A percentile compares a stretch with the other conserved stretches of the same genome.
These are phyloP conservation scores for Exocentrus adspersus DNA, from an alignment of 2,888 invertebrate species.

Conservation along the genomic window DNA sequence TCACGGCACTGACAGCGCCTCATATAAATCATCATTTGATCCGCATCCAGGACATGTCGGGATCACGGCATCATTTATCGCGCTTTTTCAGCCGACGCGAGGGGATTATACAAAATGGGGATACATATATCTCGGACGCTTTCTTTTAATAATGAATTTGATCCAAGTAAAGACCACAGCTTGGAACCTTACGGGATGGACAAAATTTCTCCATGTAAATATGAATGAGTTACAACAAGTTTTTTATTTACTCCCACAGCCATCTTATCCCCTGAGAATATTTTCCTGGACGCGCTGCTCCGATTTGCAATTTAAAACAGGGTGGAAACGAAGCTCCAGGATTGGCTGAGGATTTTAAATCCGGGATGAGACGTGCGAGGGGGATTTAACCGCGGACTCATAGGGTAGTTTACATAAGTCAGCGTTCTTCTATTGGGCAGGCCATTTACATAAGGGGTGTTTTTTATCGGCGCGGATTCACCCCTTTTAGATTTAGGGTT, in stretches of 20 bases:
- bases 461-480: constrained; percentile 38
- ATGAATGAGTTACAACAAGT: too few relatives aligned
- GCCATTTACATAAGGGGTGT: constrained; percentile 53
- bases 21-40: constrained; percentile 63
- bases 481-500: constrained; percentile 35
- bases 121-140: constrained; percentile 22
- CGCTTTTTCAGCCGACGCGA: constrained; percentile 43
- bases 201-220: too few relatives aligned
- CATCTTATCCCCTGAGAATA: not conserved
- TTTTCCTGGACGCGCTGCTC: constrained; percentile 20
- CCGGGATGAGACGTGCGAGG: constrained; percentile 31
- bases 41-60: constrained; percentile 47
- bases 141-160: constrained; percentile 10
- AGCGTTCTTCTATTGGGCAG: constrained; percentile 45
- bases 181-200: too few relatives aligned
- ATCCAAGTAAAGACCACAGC: too few relatives aligned
- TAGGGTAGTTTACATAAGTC: constrained; percentile 50
- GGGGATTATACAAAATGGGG: constrained; percentile 19
- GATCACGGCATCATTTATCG: constrained; percentile 58
- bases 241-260: not conserved
- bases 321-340: constrained; percentile 40
- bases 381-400: constrained; percentile 34
- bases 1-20: constrained; percentile 56
- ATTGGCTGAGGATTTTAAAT: constrained; percentile 56
- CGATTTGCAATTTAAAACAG: constrained; percentile 59